phyloP scores from a whole-genome alignment of 2,113 vertebrate genomes.

The Salminus brasiliensis region DNA sequence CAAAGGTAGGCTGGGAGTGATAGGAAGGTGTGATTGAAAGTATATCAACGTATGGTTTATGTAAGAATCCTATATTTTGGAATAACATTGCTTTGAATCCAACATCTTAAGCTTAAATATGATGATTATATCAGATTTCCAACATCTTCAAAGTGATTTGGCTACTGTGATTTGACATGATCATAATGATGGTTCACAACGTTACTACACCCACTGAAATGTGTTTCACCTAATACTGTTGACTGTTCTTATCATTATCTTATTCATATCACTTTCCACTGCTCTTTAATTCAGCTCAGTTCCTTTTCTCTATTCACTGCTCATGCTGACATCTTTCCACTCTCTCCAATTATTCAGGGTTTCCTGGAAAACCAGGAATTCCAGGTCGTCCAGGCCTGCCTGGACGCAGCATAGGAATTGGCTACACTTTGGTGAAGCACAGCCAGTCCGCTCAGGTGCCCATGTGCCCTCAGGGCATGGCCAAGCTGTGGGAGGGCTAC shows the following conservation, averaged over 20 bases:
- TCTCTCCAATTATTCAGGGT: constrained; percentile 58
- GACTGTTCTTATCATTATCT: neutral
- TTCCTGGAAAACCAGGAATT: constrained; percentile 61
- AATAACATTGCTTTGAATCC: too few species aligned
- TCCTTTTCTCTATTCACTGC: neutral
- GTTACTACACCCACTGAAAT: neutral
- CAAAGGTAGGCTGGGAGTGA: constrained; percentile 72
- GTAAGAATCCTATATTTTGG: neutral
- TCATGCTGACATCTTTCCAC: neutral
- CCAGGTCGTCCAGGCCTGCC: constrained; percentile 76
- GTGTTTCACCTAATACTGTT: neutral
- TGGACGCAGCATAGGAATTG: constrained; percentile 77
- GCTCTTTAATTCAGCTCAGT: neutral
- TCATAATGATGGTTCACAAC: too few species aligned
- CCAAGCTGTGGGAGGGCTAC: constrained; percentile 91
- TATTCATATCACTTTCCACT: neutral
- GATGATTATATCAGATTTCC: too few species aligned
- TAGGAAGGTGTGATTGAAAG: neutral
- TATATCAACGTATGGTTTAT: too few species aligned
- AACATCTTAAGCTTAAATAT: too few species aligned
- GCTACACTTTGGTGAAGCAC: constrained; percentile 90
- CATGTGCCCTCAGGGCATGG: constrained; percentile 89
- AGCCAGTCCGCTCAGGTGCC: constrained; percentile 88
- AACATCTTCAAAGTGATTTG: too few species aligned
- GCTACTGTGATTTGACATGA: too few species aligned